Evolutionary conservation across 2,113 vertebrate species (phyloP).

Genomic region (Malurus cyaneus): DNA sequence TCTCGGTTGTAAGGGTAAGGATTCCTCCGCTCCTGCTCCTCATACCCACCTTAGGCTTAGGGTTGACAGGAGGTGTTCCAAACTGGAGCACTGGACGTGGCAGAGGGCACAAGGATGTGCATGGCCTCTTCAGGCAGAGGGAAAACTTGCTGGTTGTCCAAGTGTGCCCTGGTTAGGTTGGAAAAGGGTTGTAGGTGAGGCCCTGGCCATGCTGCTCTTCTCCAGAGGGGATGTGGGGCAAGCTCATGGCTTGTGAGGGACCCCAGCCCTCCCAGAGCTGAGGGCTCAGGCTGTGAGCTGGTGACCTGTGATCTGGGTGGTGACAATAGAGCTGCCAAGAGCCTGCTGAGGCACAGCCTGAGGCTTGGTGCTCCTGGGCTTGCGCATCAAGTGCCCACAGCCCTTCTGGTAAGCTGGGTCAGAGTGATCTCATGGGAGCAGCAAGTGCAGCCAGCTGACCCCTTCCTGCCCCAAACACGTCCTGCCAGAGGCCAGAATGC

Average conservation of each 20-base stretch:
- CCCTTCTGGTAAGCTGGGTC: background rate
- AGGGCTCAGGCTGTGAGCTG: background rate
- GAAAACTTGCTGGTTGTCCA: background rate
- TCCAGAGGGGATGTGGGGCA: background rate
- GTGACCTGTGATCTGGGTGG: background rate
- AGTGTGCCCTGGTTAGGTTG: too few species aligned
- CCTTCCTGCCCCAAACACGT: background rate
- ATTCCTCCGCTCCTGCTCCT: background rate
- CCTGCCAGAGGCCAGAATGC: background rate
- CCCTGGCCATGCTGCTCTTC: background rate
- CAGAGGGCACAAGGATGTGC: background rate
- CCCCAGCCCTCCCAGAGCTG: background rate
- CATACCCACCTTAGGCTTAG: fast-evolving
- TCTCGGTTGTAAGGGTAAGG: constrained; percentile 88
- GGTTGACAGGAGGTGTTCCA: background rate
- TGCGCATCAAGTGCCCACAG: background rate
- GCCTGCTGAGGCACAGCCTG: background rate
- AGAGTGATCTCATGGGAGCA: background rate
- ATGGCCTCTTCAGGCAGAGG: background rate
- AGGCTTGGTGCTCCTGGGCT: background rate
- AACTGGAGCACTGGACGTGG: background rate
- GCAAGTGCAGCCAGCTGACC: background rate
- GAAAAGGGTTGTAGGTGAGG: background rate
- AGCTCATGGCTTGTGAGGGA: background rate
- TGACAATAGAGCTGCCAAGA: background rate